Percentiles rank a stretch among this genome's conserved stretches.
These are phyloP conservation scores for Drosophila bifasciata DNA, from an alignment of 1,140 invertebrate species.

Conservation along the genomic window DNA sequence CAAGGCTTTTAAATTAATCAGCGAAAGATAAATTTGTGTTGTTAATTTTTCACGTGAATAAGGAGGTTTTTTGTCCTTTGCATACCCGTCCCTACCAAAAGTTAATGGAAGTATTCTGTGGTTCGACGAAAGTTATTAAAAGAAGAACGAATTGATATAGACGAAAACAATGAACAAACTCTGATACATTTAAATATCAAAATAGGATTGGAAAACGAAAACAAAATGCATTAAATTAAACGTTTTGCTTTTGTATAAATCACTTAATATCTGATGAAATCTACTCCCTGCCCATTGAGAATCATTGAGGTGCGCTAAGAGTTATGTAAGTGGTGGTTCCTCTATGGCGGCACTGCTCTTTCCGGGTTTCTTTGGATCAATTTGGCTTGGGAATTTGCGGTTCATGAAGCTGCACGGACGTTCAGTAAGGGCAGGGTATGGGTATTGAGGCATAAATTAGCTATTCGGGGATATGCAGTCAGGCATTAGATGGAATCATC, in stretches of 20 bases:
- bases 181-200: too few relatives aligned
- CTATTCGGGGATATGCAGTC: constrained; percentile 59
- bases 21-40: constrained; percentile 83
- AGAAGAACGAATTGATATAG: too few relatives aligned
- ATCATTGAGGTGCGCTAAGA: constrained; percentile 32
- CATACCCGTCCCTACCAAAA: too few relatives aligned
- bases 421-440: constrained; percentile 10
- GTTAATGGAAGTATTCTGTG: too few relatives aligned
- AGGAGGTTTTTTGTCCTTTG: constrained; percentile 40
- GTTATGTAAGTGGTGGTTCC: constrained; percentile 22
- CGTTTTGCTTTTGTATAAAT: constrained; percentile 35
- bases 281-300: constrained; percentile 21
- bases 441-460: constrained; percentile 64
- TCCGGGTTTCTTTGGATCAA: constrained; percentile 41
- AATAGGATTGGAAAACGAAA: too few relatives aligned
- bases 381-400: constrained; percentile 70
- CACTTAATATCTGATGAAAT: constrained; percentile 38
- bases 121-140: constrained; percentile 1
- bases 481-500: constrained; percentile 65
- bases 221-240: too few relatives aligned
- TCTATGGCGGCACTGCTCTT: constrained; percentile 34
- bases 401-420: constrained; percentile 30
- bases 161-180: too few relatives aligned
- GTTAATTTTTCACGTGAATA: constrained; percentile 82
- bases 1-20: constrained; percentile 83